Evolutionary conservation across 2,888 invertebrate genomes (phyloP).

Genomic region (Pycnomerus fuliginosus): DNA sequence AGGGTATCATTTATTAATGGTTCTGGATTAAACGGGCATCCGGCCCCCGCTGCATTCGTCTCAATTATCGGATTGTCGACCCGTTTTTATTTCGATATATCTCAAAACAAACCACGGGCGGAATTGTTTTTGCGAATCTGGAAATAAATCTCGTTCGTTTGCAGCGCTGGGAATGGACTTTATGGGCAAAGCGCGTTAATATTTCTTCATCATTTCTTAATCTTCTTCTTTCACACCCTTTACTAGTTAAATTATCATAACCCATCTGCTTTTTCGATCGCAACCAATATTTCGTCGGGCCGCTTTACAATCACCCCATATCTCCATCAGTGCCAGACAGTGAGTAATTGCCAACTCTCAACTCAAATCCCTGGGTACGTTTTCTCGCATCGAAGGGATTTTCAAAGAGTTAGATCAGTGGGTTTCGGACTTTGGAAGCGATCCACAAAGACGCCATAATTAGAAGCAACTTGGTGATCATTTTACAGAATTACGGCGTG

Average conservation of each 20-base stretch:
- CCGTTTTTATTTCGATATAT: slow-evolving; percentile 13
- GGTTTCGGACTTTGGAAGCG: slow-evolving; percentile 12
- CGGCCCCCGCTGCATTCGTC: slow-evolving; percentile 12
- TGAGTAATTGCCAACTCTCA: slow-evolving; percentile 47
- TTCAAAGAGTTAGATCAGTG: slow-evolving; percentile 32
- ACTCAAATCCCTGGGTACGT: slow-evolving; percentile 42
- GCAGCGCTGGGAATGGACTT: slow-evolving; percentile 27
- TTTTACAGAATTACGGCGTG: slow-evolving; percentile 37
- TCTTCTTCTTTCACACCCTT: slow-evolving; percentile 28
- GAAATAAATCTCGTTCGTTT: slow-evolving; percentile 28
- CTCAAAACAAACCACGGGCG: slow-evolving; percentile 14
- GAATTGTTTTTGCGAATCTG: slow-evolving; percentile 26
- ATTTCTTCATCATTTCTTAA: slow-evolving; percentile 39
- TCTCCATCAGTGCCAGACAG: slow-evolving; percentile 31
- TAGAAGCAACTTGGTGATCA: slow-evolving; percentile 35
- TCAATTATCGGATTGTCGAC: slow-evolving; percentile 20
- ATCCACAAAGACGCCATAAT: slow-evolving; percentile 18
- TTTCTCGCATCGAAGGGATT: slow-evolving; percentile 42
- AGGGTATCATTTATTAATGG: slow-evolving; percentile 22
- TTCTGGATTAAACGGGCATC: too few species aligned
- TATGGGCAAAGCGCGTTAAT: slow-evolving; percentile 30
- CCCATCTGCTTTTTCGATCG: slow-evolving; percentile 11
- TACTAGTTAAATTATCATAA: slow-evolving; percentile 21
- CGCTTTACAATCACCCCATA: slow-evolving; percentile 18
- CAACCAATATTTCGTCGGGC: slow-evolving; percentile 13